Conservation (phyloP, 2,888 invertebrate species). For the Actias luna region DNA sequence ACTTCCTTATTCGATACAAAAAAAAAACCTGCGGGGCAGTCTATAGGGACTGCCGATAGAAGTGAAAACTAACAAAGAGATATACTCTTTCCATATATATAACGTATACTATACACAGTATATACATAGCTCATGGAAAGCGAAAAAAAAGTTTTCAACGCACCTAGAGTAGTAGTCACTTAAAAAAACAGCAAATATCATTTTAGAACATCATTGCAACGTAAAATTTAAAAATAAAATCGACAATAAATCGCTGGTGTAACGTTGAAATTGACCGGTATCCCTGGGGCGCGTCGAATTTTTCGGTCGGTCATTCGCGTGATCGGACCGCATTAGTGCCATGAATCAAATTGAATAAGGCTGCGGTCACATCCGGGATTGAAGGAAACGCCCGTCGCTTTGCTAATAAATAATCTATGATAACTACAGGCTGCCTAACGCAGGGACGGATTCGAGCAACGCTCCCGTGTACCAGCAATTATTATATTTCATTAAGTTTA, state of each 20-base stretch:
- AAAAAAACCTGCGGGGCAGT: too few relatives aligned
- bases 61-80: too few relatives aligned
- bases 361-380: constrained; percentile 53
- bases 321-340: constrained; percentile 65
- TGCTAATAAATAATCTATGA: constrained; percentile 64
- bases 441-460: constrained; percentile 8
- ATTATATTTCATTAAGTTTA: not conserved
- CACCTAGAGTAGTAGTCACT: too few relatives aligned
- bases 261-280: constrained; percentile 21
- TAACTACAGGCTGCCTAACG: constrained; percentile 35
- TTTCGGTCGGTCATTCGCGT: constrained; percentile 65
- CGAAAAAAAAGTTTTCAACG: too few relatives aligned
- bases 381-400: constrained; percentile 50
- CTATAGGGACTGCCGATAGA: too few relatives aligned
- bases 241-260: constrained; percentile 30
- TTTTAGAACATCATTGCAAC: not conserved
- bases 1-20: too few relatives aligned
- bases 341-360: constrained; percentile 74
- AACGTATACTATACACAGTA: too few relatives aligned
- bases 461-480: not conserved
- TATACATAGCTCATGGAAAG: too few relatives aligned
- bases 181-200: not conserved
- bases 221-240: not conserved
- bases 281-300: constrained; percentile 45
- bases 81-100: too few relatives aligned